Base-by-base conservation (phyloP, 2,113 vertebrate species). In the Oncorhynchus tshawytscha region DNA sequence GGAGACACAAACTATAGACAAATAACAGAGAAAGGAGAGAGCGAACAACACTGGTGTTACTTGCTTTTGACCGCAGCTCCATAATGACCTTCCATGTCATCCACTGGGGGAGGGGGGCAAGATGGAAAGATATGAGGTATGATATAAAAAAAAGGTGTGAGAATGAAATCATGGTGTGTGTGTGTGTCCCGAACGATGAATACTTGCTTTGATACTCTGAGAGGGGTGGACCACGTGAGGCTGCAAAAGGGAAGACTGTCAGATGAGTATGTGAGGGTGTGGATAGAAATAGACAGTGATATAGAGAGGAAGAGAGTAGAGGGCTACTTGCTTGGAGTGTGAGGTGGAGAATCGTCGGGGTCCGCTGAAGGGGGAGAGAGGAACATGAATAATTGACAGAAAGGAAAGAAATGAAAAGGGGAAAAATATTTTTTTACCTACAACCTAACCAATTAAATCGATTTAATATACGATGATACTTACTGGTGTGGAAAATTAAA, bases 21-120 rank as follows among this genome's bases (percentile, higher is more conserved):
- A 24, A 74, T 3, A 20, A 51, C 31, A 67, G 25, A 20, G 16
- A 48, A 20, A 13, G 31, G 45, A 4, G 25, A 24, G n/a, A 15
- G 49, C 48, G 51, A 48, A 45, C 67, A 45, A 8, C 34, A 66
- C 66, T 64, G 31, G 65, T 73, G 86, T 81, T 91, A 92, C 91
- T 92, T 92, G 92, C 92, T 91, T 93, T 91, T 92, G 81, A 73
- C 29, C 39, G 83, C 78, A 77, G 82, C 76, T 88, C 90, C 90
- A 84, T 84, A 67, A 75, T 78, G 88, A 76, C 82, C 77, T 79
- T 90, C 88, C 49, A 79, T 85, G 68, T 78, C 84, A 85, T 91
- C 89, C 74, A 87, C 90, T 91, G 77, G 74, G 73, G 85, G 1
- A 81, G 82, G 51, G 15, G 15, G 22, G 75, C 69, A 79, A 78